Evolutionary conservation across 2,113 vertebrate species (phyloP).

Genomic region (Crypturellus undulatus): DNA sequence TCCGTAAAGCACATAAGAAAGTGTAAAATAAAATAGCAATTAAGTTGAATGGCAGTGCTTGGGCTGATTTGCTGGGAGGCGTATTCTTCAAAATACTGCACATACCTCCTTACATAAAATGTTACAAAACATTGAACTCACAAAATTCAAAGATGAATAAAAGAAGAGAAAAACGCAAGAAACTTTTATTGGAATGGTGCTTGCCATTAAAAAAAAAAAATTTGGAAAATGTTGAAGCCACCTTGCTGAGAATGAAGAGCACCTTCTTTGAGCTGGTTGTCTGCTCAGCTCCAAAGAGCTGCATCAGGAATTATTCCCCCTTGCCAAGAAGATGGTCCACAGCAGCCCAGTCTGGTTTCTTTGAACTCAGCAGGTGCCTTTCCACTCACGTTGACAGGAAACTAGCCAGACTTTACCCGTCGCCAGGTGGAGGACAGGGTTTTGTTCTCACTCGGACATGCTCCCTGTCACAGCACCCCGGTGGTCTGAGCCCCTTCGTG

Average conservation of each 20-base stretch:
- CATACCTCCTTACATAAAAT: not conserved
- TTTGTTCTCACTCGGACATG: rapidly evolving
- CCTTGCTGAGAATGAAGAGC: not conserved
- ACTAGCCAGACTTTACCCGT: not conserved
- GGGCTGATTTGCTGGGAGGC: not conserved
- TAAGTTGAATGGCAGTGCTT: not conserved
- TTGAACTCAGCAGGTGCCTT: not conserved
- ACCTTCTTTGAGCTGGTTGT: not conserved
- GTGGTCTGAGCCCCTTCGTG: rapidly evolving
- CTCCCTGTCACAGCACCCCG: not conserved
- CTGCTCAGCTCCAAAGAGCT: not conserved
- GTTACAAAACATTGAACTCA: not conserved
- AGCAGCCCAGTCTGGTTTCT: not conserved
- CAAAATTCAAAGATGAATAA: not conserved
- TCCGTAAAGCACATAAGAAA: not conserved
- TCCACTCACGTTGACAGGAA: not conserved
- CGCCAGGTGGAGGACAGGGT: not conserved
- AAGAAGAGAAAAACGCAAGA: not conserved
- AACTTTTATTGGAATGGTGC: not conserved
- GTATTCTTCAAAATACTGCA: not conserved
- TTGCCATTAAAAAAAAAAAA: not conserved
- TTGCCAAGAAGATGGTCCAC: not conserved
- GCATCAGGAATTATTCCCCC: not conserved
- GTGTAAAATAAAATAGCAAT: not conserved
- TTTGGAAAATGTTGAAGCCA: not conserved